phyloP scores from a whole-genome alignment of 1,140 invertebrate genomes.

The Brachionus koreanus region DNA sequence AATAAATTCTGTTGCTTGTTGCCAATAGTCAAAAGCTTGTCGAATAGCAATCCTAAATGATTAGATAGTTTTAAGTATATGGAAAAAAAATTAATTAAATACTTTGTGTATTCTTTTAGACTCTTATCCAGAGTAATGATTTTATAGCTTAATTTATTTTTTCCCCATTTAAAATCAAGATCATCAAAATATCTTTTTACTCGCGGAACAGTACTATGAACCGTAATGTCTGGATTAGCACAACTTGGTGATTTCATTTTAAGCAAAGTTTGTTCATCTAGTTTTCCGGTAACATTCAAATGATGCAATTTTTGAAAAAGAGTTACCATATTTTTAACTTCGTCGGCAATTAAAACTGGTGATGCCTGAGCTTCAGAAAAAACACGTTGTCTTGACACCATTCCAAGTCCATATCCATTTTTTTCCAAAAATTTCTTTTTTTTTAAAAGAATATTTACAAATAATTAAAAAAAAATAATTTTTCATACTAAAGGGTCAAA shows the following conservation, averaged over 20 bases:
- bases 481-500: no score
- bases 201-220: not conserved
- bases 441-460: no score
- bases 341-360: not conserved
- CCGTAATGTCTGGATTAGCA: conserved; percentile 6
- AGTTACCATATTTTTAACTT: not conserved
- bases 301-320: conserved; percentile 21
- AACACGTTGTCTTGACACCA: not conserved
- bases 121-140: not conserved
- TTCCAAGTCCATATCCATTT: conserved; percentile 22
- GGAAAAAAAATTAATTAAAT: no score
- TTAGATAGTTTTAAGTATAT: not conserved
- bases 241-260: conserved; percentile 30
- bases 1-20: not conserved
- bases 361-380: not conserved
- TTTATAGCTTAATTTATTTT: not conserved
- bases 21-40: conserved; percentile 16
- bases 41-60: not conserved
- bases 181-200: not conserved
- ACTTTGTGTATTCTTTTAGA: not conserved
- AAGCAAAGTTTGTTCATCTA: not conserved
- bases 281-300: conserved; percentile 10
- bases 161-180: not conserved
- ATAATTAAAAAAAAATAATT: no score
- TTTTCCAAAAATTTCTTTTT: conserved; percentile 25